Evolutionary conservation across 2,113 vertebrate genomes (phyloP).

Genomic region (Eretmochelys imbricata): DNA sequence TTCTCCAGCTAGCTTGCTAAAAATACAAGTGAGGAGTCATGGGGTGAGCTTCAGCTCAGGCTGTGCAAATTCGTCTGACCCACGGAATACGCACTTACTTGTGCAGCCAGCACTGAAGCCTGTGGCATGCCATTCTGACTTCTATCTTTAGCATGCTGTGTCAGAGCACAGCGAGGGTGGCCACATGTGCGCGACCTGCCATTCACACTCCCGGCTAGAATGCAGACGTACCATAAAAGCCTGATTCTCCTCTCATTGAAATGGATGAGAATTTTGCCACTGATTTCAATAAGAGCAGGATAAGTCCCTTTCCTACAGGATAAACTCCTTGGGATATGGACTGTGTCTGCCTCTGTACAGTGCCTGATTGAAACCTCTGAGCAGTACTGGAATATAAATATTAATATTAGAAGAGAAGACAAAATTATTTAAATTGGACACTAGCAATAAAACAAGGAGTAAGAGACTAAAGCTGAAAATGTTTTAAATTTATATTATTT

Average conservation of each 20-base stretch:
- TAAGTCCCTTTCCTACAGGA: background rate
- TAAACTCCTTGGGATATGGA: background rate
- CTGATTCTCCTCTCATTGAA: background rate
- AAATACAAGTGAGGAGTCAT: background rate
- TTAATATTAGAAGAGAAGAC: constrained; percentile 40
- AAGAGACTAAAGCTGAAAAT: constrained; percentile 50
- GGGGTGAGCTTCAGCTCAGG: background rate
- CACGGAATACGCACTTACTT: background rate
- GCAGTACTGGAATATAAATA: constrained; percentile 41
- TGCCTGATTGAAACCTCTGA: background rate
- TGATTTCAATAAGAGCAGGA: background rate
- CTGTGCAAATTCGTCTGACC: background rate
- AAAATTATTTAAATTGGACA: constrained; percentile 51
- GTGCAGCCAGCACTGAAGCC: background rate
- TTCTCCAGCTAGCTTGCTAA: background rate
- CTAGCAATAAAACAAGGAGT: constrained; percentile 54
- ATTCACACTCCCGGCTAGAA: background rate
- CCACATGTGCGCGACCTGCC: background rate
- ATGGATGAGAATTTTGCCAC: background rate
- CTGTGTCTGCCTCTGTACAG: background rate
- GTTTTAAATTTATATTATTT: constrained; percentile 63
- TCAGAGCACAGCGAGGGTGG: background rate
- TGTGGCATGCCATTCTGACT: background rate
- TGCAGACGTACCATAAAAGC: background rate
- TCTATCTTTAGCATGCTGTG: background rate